phyloP scores from a whole-genome alignment of 2,888 invertebrate genomes.

The Zhuqinia jingwanae region DNA sequence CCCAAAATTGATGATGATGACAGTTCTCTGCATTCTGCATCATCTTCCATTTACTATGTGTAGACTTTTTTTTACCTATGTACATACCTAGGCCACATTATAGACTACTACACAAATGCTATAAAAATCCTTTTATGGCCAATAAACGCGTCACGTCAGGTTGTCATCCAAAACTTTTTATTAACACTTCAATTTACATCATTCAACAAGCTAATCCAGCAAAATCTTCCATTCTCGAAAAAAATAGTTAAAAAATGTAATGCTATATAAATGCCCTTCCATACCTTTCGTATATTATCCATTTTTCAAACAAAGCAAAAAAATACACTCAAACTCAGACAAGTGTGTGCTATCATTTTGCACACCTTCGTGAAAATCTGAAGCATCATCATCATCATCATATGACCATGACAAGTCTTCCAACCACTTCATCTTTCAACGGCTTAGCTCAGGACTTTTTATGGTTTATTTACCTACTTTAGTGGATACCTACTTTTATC shows the following conservation, averaged over 20 bases:
- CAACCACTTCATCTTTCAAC: too few species aligned
- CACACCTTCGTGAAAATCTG: too few species aligned
- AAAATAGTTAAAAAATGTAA: not conserved
- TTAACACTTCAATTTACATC: slow-evolving; percentile 25
- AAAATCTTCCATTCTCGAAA: not conserved
- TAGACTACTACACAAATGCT: not conserved
- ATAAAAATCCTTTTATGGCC: slow-evolving; percentile 36
- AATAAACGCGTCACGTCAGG: slow-evolving; percentile 43
- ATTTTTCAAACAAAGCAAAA: too few species aligned
- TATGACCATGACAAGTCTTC: not conserved
- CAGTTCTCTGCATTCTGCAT: not conserved
- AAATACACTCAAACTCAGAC: too few species aligned
- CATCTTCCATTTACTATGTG: not conserved
- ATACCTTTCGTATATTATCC: too few species aligned
- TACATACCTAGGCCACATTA: not conserved
- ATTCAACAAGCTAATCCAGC: not conserved
- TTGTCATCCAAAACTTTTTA: slow-evolving; percentile 28
- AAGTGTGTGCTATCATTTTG: too few species aligned
- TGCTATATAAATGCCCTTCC: too few species aligned
- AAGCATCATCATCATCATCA: too few species aligned
- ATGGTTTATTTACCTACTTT: too few species aligned
- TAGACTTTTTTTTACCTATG: too few species aligned
- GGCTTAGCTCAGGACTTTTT: too few species aligned
- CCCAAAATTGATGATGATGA: not conserved
- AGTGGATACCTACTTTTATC: too few species aligned